Base-by-base conservation (phyloP, 2,797 vertebrate genomes). In the Cuculus canorus region DNA sequence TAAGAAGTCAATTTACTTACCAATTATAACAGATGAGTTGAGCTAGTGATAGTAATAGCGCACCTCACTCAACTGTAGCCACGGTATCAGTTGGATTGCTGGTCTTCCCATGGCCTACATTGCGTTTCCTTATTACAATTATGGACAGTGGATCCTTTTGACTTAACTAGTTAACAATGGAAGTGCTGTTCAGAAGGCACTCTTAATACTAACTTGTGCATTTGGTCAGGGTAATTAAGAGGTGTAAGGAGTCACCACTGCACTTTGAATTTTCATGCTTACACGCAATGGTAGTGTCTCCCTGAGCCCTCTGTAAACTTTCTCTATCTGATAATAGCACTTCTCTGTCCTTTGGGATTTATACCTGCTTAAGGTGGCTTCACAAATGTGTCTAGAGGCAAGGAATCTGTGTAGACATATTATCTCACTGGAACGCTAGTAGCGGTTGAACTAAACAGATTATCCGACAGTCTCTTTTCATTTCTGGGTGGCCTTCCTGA, bases 181-280 rank as follows among this genome's bases (percentile, higher is more conserved):
- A 75, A 78, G 78, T 78, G 61, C 78, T 90, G 94, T 93, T 84
- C 52, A 77, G 82, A 86, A 78, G 48, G 37, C 68, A 30, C 33
- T 84, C 24, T 50, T 78, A 65, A 43, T 75, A 37, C 53, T 65
- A 52, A 45, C 17, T 35, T 32, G 27, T 73, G 64, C 19, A 3
- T 73, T 93, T 84, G 75, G 33, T 84, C 39, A 87, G 78, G 75
- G 52, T 54, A 33, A 17, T 64, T 78, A 80, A 64, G 41, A 79
- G 52, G 39, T 76, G 33, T 66, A 64, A 84, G 53, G 11, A 73
- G 60, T 85, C 45, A 23, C 39, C 23, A 3, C 5, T 56, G 41
- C 82, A 18, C 64, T 83, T 86, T 11, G 50, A 60, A 57, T 50
- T 82, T 92, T 85, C 61, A 65, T 0, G 1, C 43, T 33, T 69